Evolutionary conservation across 2,113 vertebrate species (phyloP).

Genomic region (Otis tarda): DNA sequence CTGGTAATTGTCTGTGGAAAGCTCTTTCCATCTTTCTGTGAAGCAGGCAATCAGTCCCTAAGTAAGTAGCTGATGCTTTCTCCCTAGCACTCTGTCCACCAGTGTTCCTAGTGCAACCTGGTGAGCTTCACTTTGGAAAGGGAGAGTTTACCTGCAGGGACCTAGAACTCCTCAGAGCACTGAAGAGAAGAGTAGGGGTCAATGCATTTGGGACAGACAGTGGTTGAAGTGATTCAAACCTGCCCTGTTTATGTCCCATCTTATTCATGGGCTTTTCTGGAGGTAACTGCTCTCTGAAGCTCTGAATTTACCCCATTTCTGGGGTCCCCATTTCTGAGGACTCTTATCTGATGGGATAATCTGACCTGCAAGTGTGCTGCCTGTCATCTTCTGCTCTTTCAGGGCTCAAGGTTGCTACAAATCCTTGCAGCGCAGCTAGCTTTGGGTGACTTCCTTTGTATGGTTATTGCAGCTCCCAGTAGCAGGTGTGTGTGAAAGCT

Average conservation of each 20-base stretch:
- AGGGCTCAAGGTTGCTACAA: background rate
- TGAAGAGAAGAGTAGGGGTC: background rate
- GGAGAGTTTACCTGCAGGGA: background rate
- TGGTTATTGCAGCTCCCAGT: background rate
- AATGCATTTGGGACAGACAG: background rate
- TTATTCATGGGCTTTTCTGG: background rate
- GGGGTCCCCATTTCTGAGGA: background rate
- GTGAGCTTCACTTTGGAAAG: background rate
- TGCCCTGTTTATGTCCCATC: background rate
- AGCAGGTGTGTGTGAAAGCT: background rate
- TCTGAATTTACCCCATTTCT: background rate
- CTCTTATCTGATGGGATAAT: conserved; percentile 11
- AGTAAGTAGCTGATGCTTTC: background rate
- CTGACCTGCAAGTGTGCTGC: background rate
- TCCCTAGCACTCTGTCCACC: background rate
- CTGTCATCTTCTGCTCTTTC: background rate
- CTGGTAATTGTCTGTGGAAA: background rate
- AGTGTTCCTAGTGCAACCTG: background rate
- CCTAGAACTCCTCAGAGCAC: background rate
- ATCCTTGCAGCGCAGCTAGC: background rate
- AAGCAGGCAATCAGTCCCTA: fast-evolving
- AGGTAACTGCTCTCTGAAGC: background rate
- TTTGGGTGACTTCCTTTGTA: conserved; percentile 30
- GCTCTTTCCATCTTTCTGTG: background rate
- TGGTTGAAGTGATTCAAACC: background rate